Percentiles rank a stretch among this genome's conserved stretches.
phyloP scores from a whole-genome alignment of 2,888 invertebrate species.

The Gari tellinella region DNA sequence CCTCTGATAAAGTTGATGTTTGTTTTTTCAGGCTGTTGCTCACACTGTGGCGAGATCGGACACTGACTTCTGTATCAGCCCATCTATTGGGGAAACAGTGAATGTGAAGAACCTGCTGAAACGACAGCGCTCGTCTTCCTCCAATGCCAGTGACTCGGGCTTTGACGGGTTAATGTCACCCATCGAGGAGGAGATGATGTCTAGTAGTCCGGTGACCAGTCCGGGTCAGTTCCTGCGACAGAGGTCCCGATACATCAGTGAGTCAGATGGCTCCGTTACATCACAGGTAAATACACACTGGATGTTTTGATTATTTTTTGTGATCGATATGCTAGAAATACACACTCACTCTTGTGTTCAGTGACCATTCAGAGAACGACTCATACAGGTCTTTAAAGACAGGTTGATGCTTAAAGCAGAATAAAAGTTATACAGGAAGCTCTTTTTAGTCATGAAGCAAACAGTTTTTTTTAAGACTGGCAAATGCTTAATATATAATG shows the following conservation, averaged over 20 bases:
- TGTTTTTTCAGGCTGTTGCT: constrained; percentile 14
- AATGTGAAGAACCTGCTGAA: constrained; percentile 82
- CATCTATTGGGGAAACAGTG: constrained; percentile 80
- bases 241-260: constrained; percentile 65
- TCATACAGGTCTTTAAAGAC: too few relatives aligned
- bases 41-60: constrained; percentile 82
- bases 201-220: constrained; percentile 62
- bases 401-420: too few relatives aligned
- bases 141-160: constrained; percentile 65
- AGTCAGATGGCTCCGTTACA: constrained; percentile 72
- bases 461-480: too few relatives aligned
- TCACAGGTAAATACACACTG: constrained; percentile 67
- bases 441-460: too few relatives aligned
- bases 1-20: too few relatives aligned
- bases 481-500: too few relatives aligned
- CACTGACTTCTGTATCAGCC: constrained; percentile 83
- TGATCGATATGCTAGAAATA: too few relatives aligned
- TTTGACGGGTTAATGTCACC: constrained; percentile 49
- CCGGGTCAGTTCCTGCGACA: constrained; percentile 16
- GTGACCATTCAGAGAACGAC: too few relatives aligned
- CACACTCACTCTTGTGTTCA: too few relatives aligned
- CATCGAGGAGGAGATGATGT: constrained; percentile 75
- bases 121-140: constrained; percentile 77
- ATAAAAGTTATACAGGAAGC: too few relatives aligned
- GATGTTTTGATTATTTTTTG: too few relatives aligned